A percentile compares a stretch with the other conserved stretches of the same genome.
These are phyloP conservation scores for Speoplatyrhinus poulsoni DNA, from an alignment of 2,113 vertebrate species.

Conservation along the genomic window DNA sequence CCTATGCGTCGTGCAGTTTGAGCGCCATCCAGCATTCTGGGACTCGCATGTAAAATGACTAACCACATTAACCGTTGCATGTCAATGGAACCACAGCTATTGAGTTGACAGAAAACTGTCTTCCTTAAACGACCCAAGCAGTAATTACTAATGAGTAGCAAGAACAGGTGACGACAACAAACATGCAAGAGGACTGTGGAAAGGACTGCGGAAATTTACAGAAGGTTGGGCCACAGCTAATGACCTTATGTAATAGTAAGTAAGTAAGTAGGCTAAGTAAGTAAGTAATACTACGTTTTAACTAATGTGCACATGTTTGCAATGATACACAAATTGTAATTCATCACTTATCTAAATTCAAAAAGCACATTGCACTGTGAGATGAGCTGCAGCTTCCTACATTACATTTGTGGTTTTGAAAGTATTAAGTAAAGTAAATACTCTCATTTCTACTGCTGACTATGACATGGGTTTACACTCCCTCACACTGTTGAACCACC, in stretches of 20 bases:
- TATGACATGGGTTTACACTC: too few species aligned
- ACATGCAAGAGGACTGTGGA: too few species aligned
- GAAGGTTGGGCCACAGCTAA: not conserved
- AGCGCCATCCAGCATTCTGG: slow-evolving; percentile 39
- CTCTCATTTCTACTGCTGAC: not conserved
- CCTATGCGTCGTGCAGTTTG: slow-evolving; percentile 38
- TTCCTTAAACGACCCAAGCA: not conserved
- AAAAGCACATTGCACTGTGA: too few species aligned
- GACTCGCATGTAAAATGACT: slow-evolving; percentile 40
- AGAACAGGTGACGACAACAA: not conserved
- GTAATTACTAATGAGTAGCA: not conserved
- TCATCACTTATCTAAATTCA: too few species aligned
- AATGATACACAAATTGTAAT: too few species aligned
- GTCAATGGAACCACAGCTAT: not conserved
- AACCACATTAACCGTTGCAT: slow-evolving; percentile 4
- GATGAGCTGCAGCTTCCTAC: too few species aligned
- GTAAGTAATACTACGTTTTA: too few species aligned
- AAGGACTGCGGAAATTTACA: not conserved
- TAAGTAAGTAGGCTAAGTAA: too few species aligned
- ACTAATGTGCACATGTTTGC: too few species aligned
- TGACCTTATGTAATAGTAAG: too few species aligned
- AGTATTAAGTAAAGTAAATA: not conserved
- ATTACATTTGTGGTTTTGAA: too few species aligned
- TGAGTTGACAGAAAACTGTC: not conserved
- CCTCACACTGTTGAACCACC: slow-evolving; percentile 30